Evolutionary conservation across 2,888 invertebrate genomes (phyloP), one percentile per base, ranked within the genome.

Genomic region (Bruchidius siliquastri): DNA sequence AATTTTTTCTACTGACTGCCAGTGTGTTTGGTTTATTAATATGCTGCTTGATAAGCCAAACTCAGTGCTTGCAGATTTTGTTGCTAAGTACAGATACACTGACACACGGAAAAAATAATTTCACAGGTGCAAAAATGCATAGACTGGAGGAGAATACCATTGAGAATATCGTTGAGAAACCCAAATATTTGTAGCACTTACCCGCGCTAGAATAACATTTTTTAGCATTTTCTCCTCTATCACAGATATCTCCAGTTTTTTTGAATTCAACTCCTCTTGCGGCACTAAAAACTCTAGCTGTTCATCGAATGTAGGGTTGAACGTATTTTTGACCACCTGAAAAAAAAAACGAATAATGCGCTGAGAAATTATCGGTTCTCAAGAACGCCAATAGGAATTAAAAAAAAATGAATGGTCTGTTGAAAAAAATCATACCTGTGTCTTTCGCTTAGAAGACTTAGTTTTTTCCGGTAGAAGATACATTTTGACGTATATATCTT

Each of bases 401-500:
- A 67, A n/a, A n/a, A n/a, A n/a, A n/a, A n/a, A n/a, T n/a, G n/a
- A n/a, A n/a, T n/a, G n/a, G n/a, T n/a, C n/a, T n/a, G n/a, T 30
- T 72, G 20, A 49, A 67, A 86, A 88, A 87, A n/a, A n/a, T n/a
- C n/a, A n/a, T 83, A 94, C 93, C 78, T 89, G 89, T 3, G 96
- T 96, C 87, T 95, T 96, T 69, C 95, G 90, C 86, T 96, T 96
- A 0, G 93, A 92, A 78, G 95, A 94, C 86, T 94, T 95, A 72
- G 92, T 90, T 74, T 94, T 91, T 72, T 94, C 95, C 0, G 96
- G 96, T 76, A 96, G 88, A 77, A 96, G 87, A 85, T 96, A 95
- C 30, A 96, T 85, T 85, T 96, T 96, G 0, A 96, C 96, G 84
- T 96, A 96, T 0, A 96, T 94, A 87, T 96, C 96, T 0, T 96